phyloP scores from a whole-genome alignment of 2,113 vertebrate genomes.

The Aptenodytes patagonicus region DNA sequence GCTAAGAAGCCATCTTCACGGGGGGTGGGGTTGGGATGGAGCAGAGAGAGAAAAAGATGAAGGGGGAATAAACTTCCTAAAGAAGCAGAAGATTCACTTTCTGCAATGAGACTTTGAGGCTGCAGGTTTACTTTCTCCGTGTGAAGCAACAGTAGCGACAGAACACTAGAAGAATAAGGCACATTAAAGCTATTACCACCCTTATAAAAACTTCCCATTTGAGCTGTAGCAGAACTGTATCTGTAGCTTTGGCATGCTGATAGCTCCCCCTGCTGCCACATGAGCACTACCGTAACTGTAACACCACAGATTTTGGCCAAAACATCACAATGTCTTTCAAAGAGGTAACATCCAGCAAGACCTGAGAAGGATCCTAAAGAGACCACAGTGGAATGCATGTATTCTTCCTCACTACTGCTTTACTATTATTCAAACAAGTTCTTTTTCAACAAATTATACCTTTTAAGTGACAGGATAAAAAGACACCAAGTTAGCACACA shows the following conservation, averaged over 20 bases:
- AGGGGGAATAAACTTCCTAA: not conserved
- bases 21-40: too few species aligned
- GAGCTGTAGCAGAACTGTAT: too few species aligned
- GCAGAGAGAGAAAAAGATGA: too few species aligned
- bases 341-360: too few species aligned
- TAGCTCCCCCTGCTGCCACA: not conserved
- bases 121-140: not conserved
- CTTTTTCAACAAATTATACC: not conserved
- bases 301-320: not conserved
- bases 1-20: not conserved
- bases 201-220: rapidly evolving
- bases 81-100: not conserved
- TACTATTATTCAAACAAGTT: rapidly evolving
- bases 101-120: not conserved
- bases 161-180: not conserved
- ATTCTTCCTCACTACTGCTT: not conserved
- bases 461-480: not conserved
- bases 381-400: rapidly evolving
- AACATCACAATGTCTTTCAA: not conserved
- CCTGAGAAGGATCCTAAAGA: rapidly evolving
- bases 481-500: not conserved
- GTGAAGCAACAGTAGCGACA: not conserved
- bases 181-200: not conserved
- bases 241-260: not conserved
- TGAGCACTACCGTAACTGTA: rapidly evolving